These are phyloP conservation scores for Anguilla obscura DNA, from an alignment of 2,797 vertebrate genomes.

Conservation along the genomic window DNA sequence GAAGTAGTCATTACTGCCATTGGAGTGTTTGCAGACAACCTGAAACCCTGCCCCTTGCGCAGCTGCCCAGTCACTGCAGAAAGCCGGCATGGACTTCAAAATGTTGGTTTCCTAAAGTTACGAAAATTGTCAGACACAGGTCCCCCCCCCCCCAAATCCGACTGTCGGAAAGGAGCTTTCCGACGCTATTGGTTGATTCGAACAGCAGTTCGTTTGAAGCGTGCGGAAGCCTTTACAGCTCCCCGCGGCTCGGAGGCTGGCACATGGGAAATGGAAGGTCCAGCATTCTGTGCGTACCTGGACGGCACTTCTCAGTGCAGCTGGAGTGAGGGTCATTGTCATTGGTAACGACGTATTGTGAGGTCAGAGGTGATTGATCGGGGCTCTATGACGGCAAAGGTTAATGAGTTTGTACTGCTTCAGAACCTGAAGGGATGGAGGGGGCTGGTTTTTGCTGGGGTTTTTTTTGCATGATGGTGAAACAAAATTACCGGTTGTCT, in stretches of 20 bases:
- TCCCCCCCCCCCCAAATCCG: too few species aligned
- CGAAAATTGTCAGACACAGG: too few species aligned
- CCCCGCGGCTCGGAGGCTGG: neutral
- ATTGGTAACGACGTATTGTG: conserved; percentile 22
- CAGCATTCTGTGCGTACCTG: too few species aligned
- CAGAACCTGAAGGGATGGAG: neutral
- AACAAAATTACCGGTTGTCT: neutral
- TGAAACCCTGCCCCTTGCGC: too few species aligned
- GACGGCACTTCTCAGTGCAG: conserved; percentile 26
- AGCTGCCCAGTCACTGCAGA: too few species aligned
- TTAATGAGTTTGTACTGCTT: neutral
- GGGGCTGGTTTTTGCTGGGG: conserved; percentile 24
- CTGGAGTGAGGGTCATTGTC: conserved; percentile 32
- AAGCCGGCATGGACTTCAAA: too few species aligned
- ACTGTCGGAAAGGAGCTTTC: too few species aligned
- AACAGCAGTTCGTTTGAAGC: conserved; percentile 21
- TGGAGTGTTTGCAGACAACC: neutral
- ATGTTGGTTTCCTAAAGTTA: too few species aligned
- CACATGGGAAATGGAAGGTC: neutral
- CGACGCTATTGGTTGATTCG: neutral
- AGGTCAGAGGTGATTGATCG: conserved; percentile 22
- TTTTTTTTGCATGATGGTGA: neutral
- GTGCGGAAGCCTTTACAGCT: neutral
- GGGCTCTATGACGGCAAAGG: conserved; percentile 17
- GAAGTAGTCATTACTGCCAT: neutral